These are phyloP conservation scores for Apus apus DNA, from an alignment of 2,113 vertebrate species.

Conservation along the genomic window DNA sequence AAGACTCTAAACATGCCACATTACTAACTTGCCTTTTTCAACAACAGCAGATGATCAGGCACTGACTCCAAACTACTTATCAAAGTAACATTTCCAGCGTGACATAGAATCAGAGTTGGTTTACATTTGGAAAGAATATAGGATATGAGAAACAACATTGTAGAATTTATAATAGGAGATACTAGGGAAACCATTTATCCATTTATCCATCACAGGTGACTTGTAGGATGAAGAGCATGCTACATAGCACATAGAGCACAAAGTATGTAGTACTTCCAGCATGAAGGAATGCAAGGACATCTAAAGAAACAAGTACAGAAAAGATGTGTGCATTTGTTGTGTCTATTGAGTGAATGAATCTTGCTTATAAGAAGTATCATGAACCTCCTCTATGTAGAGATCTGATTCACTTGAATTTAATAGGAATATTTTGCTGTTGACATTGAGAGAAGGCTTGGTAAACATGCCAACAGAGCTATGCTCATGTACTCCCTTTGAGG, in stretches of 20 bases:
- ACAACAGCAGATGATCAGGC: background rate
- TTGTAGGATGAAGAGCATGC: background rate
- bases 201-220: background rate
- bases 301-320: background rate
- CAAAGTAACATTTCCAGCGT: background rate
- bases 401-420: background rate
- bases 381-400: background rate
- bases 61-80: background rate
- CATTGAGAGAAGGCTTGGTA: background rate
- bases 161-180: background rate
- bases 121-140: background rate
- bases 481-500: background rate
- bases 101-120: background rate
- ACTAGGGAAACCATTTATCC: background rate
- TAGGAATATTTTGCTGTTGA: background rate
- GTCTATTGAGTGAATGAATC: background rate
- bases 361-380: background rate
- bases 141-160: background rate
- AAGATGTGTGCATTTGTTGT: background rate
- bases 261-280: background rate
- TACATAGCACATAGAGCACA: background rate
- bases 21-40: background rate
- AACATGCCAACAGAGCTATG: background rate
- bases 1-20: too few relatives aligned
- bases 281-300: background rate